Evolutionary conservation across 2,113 vertebrate species (phyloP).

Genomic region (Seriola quinqueradiata): DNA sequence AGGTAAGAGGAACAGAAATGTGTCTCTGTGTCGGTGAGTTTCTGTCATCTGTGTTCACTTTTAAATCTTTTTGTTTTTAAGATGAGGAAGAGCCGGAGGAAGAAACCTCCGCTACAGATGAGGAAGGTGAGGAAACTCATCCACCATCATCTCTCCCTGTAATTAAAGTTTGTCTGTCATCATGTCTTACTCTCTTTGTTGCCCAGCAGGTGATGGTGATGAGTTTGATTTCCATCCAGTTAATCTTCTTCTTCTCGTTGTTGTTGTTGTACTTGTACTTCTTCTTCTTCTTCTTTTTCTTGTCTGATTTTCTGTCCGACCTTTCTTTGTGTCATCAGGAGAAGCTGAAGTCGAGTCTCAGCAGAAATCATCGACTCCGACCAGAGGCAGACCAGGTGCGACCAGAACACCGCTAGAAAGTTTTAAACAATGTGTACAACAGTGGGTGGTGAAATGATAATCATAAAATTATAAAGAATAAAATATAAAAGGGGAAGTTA

Average conservation of each 20-base stretch:
- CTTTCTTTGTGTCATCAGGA: constrained; percentile 6
- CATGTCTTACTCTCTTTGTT: neutral
- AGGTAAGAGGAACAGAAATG: neutral
- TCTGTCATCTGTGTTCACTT: neutral
- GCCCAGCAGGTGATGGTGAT: constrained; percentile 2
- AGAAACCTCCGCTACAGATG: neutral
- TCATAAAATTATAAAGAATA: neutral
- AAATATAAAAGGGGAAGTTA: no score
- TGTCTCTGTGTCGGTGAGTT: neutral
- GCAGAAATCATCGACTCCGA: neutral
- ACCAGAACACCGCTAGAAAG: neutral
- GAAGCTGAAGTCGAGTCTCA: neutral
- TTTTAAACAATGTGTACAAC: no score
- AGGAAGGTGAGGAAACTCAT: constrained; percentile 18
- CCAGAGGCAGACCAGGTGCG: constrained; percentile 41
- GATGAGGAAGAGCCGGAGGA: neutral
- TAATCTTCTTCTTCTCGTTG: neutral
- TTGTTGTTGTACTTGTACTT: no score
- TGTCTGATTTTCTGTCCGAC: neutral
- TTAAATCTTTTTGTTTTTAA: neutral
- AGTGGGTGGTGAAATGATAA: no score
- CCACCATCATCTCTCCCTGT: neutral
- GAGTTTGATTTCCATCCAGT: neutral
- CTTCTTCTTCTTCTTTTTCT: neutral
- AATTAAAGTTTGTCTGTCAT: neutral